phyloP scores from a whole-genome alignment of 35 echinoderm and acorn worm genomes.

The Heliocidaris tuberculata region DNA sequence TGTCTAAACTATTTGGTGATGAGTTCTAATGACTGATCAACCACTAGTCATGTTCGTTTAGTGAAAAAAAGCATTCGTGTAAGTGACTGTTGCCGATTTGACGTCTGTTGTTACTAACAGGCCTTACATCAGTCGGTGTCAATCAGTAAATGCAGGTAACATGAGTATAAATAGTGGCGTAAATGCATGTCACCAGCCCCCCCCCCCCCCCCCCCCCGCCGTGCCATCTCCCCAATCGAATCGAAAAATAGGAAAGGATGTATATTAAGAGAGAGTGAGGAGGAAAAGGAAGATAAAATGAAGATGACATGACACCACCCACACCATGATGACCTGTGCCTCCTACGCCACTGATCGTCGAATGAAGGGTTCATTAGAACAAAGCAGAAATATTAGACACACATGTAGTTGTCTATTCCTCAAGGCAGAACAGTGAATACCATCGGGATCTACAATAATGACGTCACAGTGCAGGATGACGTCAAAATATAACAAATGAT shows the following conservation, averaged over 20 bases:
- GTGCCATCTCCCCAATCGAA: too few species aligned
- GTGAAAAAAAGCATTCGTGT: not conserved
- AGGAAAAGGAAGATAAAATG: not conserved
- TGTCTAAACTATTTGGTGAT: not conserved
- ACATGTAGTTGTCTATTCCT: not conserved
- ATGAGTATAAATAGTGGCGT: too few species aligned
- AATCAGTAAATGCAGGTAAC: too few species aligned
- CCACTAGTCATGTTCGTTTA: not conserved
- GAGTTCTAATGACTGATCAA: not conserved
- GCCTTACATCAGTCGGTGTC: too few species aligned
- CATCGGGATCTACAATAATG: not conserved
- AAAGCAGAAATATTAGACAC: too few species aligned
- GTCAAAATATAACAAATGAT: not conserved
- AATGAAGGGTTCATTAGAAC: too few species aligned
- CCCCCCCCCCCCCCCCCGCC: too few species aligned
- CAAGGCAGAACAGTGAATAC: not conserved
- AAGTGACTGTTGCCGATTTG: not conserved
- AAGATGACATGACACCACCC: not conserved
- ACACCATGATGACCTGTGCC: too few species aligned
- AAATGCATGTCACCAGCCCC: too few species aligned
- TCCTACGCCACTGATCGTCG: too few species aligned
- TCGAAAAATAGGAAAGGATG: not conserved
- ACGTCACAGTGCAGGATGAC: not conserved
- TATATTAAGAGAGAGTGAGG: not conserved
- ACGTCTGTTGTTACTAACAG: not conserved